These are phyloP conservation scores for Gerosis bhagava DNA, from an alignment of 2,888 invertebrate species.

Conservation along the genomic window DNA sequence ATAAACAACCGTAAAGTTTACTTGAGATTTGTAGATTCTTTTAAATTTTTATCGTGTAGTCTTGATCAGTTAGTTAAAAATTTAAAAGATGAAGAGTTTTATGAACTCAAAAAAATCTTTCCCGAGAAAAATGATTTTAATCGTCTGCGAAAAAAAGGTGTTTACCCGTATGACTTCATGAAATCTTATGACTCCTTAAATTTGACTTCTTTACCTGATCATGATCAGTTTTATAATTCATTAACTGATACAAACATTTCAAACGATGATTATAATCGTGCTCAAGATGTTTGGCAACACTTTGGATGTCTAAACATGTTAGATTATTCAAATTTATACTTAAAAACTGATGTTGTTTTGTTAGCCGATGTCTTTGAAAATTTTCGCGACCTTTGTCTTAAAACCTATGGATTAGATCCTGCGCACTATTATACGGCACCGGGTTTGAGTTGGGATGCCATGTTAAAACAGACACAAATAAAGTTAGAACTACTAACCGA, in stretches of 20 bases:
- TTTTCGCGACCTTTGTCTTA: slow-evolving; percentile 40
- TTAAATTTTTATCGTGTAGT: no score
- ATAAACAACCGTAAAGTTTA: no score
- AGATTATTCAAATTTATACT: slow-evolving; percentile 44
- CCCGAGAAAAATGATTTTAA: no score
- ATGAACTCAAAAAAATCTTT: no score
- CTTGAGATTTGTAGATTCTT: no score
- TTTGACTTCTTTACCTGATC: slow-evolving; percentile 8
- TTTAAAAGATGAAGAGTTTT: no score
- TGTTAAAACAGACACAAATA: slow-evolving; percentile 32
- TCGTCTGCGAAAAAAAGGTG: no score
- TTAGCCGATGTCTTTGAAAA: slow-evolving; percentile 48
- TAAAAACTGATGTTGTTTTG: slow-evolving; percentile 43
- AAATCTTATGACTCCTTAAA: no score
- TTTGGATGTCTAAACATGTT: slow-evolving; percentile 37
- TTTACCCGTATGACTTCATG: no score
- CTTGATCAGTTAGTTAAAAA: no score
- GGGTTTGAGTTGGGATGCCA: slow-evolving; percentile 39
- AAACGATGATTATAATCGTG: slow-evolving; percentile 15
- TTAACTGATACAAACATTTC: slow-evolving; percentile 8
- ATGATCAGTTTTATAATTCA: slow-evolving; percentile 14
- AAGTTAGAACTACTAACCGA: slow-evolving; percentile 33
- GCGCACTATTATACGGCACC: slow-evolving; percentile 35
- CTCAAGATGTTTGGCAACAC: slow-evolving; percentile 37
- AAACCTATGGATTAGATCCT: slow-evolving; percentile 37